Percentiles rank a stretch among this genome's conserved stretches.
Conservation (phyloP, 2,888 invertebrate genomes). For the Polydrusus cervinus region DNA sequence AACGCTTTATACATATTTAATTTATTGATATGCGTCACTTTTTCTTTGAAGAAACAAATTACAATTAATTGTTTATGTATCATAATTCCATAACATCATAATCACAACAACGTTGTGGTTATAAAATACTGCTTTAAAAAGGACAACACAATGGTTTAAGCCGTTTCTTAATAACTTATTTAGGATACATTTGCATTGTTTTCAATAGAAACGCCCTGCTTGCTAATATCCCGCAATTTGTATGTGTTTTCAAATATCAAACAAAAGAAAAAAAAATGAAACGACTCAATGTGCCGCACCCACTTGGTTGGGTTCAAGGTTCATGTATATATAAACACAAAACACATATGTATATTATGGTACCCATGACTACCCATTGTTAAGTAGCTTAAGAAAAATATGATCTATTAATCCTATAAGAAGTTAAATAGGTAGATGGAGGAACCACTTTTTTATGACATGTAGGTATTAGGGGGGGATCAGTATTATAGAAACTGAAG, state of each 20-base stretch:
- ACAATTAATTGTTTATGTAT: slow-evolving; percentile 19
- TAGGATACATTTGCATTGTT: slow-evolving; percentile 29
- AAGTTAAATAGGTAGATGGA: slow-evolving; percentile 32
- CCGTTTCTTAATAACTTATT: slow-evolving; percentile 23
- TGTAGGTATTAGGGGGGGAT: slow-evolving; percentile 10
- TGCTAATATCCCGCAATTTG: slow-evolving; percentile 28
- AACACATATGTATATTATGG: slow-evolving; percentile 36
- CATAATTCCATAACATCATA: not conserved
- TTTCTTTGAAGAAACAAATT: slow-evolving; percentile 10
- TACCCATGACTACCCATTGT: slow-evolving; percentile 44
- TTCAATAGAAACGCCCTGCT: slow-evolving; percentile 29
- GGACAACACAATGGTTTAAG: not conserved
- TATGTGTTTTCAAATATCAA: slow-evolving; percentile 41
- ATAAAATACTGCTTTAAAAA: slow-evolving; percentile 1
- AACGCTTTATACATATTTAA: slow-evolving; percentile 8
- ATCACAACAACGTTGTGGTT: too few relatives aligned
- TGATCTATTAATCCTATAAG: slow-evolving; percentile 46
- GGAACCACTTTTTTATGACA: slow-evolving; percentile 20
- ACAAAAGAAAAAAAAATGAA: slow-evolving; percentile 40
- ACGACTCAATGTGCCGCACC: slow-evolving; percentile 41
- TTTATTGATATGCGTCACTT: slow-evolving; percentile 14
- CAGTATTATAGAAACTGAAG: slow-evolving; percentile 16
- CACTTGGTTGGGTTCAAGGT: slow-evolving; percentile 45
- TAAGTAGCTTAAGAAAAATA: slow-evolving; percentile 48
- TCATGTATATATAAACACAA: slow-evolving; percentile 38